A percentile compares a stretch with the other conserved stretches of the same genome.
These are phyloP conservation scores for Whitmania pigra DNA, from an alignment of 1,140 invertebrate species.

Conservation along the genomic window DNA sequence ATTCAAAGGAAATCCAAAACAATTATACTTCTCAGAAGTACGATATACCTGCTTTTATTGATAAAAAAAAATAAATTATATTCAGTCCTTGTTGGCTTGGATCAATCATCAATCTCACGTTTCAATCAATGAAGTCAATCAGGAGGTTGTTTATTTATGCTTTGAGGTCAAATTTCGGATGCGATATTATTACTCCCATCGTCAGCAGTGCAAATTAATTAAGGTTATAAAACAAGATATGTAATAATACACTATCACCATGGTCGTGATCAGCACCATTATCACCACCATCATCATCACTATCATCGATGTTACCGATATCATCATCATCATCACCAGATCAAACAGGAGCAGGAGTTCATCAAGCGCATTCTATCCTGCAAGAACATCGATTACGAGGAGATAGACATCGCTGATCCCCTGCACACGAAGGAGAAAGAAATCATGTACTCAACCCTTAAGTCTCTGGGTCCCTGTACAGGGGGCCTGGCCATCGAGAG, in stretches of 20 bases:
- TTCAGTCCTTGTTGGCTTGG: too few species aligned
- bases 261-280: not conserved
- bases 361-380: slow-evolving; percentile 16
- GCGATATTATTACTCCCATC: not conserved
- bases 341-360: slow-evolving; percentile 22
- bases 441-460: slow-evolving; percentile 19
- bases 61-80: too few species aligned
- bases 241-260: not conserved
- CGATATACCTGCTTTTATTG: too few species aligned
- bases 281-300: not conserved
- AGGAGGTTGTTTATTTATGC: not conserved
- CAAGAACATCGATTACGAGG: slow-evolving; percentile 21
- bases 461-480: not conserved
- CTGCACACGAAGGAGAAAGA: slow-evolving; percentile 17
- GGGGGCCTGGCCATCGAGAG: not conserved
- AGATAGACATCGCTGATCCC: slow-evolving; percentile 20
- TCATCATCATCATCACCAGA: slow-evolving; percentile 17
- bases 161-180: not conserved
- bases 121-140: too few species aligned
- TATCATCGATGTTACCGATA: not conserved
- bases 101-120: too few species aligned
- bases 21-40: too few species aligned
- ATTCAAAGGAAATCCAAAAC: too few species aligned
- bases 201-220: not conserved
- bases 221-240: not conserved